Percentiles rank a stretch among this genome's conserved stretches.
Conservation (phyloP, 1,140 invertebrate species). For the Trichogramma pretiosum region DNA sequence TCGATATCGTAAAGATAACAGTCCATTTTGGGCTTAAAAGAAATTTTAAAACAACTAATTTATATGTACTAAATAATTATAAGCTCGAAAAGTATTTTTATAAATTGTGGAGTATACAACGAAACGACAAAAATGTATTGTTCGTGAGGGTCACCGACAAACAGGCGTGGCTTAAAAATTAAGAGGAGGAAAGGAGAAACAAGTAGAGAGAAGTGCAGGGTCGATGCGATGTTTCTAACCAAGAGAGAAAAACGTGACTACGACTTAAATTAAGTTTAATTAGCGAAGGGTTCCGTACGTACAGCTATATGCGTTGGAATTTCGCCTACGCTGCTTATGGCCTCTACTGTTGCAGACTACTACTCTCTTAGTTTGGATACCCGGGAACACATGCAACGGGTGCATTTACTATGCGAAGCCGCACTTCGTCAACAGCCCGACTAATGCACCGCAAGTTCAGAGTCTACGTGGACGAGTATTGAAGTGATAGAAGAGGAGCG, state of each 20-base stretch:
- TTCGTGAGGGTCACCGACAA: too few relatives aligned
- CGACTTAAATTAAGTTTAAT: constrained; percentile 25
- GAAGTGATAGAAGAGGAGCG: not conserved
- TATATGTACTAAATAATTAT: too few relatives aligned
- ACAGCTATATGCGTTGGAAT: not conserved
- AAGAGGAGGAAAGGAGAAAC: not conserved
- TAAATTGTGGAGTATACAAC: too few relatives aligned
- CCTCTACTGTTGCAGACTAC: not conserved
- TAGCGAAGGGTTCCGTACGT: constrained; percentile 2
- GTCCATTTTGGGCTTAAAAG: too few relatives aligned
- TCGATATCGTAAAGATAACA: too few relatives aligned
- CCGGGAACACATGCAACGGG: too few relatives aligned
- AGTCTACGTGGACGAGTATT: not conserved
- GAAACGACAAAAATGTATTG: too few relatives aligned
- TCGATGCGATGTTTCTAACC: too few relatives aligned
- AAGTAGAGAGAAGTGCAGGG: not conserved
- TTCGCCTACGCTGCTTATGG: constrained; percentile 1
- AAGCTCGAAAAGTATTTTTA: too few relatives aligned
- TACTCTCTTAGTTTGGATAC: not conserved
- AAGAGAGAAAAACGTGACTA: constrained; percentile 19
- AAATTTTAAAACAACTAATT: too few relatives aligned
- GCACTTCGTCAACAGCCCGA: constrained; percentile 20
- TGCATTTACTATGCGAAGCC: constrained; percentile 20
- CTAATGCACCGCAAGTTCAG: constrained; percentile 4
- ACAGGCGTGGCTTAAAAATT: not conserved